These are phyloP conservation scores for Cantharis lateralis DNA, from an alignment of 2,888 invertebrate genomes.

Conservation along the genomic window DNA sequence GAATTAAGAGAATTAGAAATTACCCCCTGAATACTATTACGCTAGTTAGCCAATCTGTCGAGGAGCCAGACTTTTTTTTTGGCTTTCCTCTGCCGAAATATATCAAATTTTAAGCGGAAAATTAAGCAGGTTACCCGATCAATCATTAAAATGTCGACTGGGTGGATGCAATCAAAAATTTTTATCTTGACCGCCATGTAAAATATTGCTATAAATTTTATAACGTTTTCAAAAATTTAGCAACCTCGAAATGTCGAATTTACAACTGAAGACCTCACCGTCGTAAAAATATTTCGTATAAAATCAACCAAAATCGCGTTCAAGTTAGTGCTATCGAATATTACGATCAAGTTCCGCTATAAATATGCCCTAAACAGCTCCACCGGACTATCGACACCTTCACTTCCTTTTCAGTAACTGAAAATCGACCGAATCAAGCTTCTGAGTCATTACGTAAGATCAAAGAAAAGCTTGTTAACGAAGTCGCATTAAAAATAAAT, in stretches of 20 bases:
- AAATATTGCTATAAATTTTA: background rate
- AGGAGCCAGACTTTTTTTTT: background rate
- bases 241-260: background rate
- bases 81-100: background rate
- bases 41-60: constrained; percentile 14
- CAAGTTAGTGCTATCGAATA: background rate
- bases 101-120: background rate
- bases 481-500: background rate
- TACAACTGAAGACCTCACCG: background rate
- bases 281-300: background rate
- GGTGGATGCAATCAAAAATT: background rate
- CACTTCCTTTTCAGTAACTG: background rate
- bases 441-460: background rate
- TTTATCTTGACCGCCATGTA: background rate
- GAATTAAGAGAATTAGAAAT: constrained; percentile 42
- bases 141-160: background rate
- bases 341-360: constrained; percentile 1
- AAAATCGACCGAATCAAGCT: background rate
- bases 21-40: constrained; percentile 26
- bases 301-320: background rate
- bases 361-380: constrained; percentile 1
- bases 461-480: background rate
- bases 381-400: constrained; percentile 2
- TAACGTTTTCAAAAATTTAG: background rate
- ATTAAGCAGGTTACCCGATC: background rate